These are phyloP conservation scores for Heliocidaris tuberculata DNA, from an alignment of 35 echinoderm and acorn worm genomes.

Conservation along the genomic window DNA sequence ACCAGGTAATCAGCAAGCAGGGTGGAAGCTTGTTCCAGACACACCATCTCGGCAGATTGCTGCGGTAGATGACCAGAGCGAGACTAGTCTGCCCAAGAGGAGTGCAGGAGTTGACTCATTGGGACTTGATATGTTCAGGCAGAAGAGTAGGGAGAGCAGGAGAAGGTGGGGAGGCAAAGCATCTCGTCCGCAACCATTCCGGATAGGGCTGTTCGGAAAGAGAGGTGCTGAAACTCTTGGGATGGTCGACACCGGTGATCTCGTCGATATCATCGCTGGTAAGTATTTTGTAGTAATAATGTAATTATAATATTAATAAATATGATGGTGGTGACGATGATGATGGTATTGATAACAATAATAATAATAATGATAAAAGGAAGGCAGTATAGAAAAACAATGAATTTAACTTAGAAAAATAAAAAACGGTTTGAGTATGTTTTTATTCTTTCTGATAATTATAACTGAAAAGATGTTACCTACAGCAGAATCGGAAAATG, in stretches of 20 bases:
- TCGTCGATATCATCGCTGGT: background rate
- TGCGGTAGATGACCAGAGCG: background rate
- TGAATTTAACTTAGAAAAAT: background rate
- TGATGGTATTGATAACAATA: background rate
- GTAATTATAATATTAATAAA: background rate
- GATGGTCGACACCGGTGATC: background rate
- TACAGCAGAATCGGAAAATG: too few relatives aligned
- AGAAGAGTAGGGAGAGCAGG: background rate
- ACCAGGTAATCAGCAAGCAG: background rate
- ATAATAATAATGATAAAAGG: background rate
- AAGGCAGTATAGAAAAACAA: background rate
- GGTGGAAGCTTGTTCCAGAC: background rate
- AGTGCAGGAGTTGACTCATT: background rate
- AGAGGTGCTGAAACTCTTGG: background rate
- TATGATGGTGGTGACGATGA: background rate
- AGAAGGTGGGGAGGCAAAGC: background rate
- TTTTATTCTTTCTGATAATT: too few relatives aligned
- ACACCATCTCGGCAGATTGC: background rate
- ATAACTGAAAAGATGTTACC: too few relatives aligned
- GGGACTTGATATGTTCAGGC: background rate
- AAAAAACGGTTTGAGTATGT: too few relatives aligned
- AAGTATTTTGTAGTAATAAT: background rate
- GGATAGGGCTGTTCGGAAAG: background rate
- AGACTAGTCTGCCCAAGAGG: background rate
- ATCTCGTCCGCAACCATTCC: background rate